phyloP scores from a whole-genome alignment of 2,797 vertebrate genomes.

The Novumbra hubbsi region DNA sequence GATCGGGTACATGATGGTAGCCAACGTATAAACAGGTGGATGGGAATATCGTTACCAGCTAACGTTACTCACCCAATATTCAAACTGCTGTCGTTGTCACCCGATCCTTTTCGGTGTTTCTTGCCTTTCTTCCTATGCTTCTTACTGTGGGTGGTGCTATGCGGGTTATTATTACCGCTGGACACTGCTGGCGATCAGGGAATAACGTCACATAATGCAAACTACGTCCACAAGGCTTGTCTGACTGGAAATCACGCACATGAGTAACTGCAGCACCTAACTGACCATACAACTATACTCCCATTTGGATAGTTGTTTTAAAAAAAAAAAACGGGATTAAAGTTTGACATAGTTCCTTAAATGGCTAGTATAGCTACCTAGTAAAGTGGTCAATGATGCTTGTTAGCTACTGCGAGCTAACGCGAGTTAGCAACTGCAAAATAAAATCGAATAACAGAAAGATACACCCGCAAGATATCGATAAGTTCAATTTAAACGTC shows the following conservation, averaged over 20 bases:
- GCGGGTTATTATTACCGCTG: conserved; percentile 48
- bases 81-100: conserved; percentile 50
- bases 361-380: no score
- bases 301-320: neutral
- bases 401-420: neutral
- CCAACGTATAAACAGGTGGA: neutral
- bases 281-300: no score
- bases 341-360: no score
- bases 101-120: conserved; percentile 59
- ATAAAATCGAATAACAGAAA: neutral
- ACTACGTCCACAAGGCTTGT: neutral
- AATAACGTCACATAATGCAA: neutral
- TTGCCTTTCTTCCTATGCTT: conserved; percentile 70
- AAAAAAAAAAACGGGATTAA: neutral
- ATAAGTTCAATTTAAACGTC: neutral
- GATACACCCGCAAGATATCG: no score
- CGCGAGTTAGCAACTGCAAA: neutral
- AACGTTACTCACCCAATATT: conserved; percentile 53
- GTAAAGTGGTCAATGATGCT: neutral
- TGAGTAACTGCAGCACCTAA: neutral
- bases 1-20: conserved; percentile 28
- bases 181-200: conserved; percentile 52
- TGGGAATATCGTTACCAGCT: neutral
- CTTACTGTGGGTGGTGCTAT: conserved; percentile 51
- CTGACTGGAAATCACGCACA: neutral